Conservation (phyloP, 2,113 vertebrate genomes). For the Sinocyclocheilus anophthalmus region DNA sequence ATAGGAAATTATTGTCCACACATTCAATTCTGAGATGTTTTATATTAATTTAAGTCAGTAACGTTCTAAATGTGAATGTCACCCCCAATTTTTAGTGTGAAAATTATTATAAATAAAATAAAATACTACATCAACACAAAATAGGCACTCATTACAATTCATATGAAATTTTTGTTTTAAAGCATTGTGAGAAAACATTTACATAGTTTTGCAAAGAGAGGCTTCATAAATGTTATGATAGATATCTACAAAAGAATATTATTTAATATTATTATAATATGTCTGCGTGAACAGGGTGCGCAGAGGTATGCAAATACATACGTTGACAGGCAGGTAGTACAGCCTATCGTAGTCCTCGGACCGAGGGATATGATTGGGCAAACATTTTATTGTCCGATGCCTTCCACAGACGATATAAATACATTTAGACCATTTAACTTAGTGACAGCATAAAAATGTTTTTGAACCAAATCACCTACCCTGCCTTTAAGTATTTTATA, state of each 20-base stretch:
- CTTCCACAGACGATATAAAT: no score
- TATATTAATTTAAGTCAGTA: not conserved
- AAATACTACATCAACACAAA: not conserved
- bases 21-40: no score
- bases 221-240: not conserved
- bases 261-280: not conserved
- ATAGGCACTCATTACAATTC: not conserved
- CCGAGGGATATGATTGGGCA: no score
- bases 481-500: no score
- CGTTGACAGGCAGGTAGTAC: no score
- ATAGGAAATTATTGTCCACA: not conserved
- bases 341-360: no score
- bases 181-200: not conserved
- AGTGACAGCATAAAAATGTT: no score
- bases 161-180: not conserved
- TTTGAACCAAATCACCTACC: no score
- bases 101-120: not conserved
- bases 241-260: not conserved
- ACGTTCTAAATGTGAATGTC: not conserved
- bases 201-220: not conserved
- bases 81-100: not conserved
- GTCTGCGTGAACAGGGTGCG: no score
- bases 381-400: no score
- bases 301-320: no score
- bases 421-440: no score